These are phyloP conservation scores for Idaea biselata DNA, from an alignment of 2,888 invertebrate species.

Conservation along the genomic window DNA sequence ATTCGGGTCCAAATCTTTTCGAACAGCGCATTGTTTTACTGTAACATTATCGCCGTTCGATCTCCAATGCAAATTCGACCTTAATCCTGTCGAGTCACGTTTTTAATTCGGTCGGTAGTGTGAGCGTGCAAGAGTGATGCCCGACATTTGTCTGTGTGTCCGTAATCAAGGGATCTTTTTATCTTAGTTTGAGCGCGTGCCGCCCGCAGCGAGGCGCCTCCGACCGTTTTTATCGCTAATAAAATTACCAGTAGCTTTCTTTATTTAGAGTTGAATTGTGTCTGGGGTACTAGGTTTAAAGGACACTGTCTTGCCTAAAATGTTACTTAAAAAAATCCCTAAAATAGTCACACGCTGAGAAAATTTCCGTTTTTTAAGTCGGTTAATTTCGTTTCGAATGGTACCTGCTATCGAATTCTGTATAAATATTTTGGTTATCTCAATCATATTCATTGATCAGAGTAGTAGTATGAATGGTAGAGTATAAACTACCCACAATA, in stretches of 20 bases:
- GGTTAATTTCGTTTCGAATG: no score
- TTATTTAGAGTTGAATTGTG: background rate
- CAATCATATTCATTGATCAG: no score
- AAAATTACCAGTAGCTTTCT: slow-evolving; percentile 1
- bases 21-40: background rate
- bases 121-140: slow-evolving; percentile 44
- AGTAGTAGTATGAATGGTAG: background rate
- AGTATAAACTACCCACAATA: no score
- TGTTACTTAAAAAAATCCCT: background rate
- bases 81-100: slow-evolving; percentile 27
- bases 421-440: background rate
- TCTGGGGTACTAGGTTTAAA: background rate
- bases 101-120: slow-evolving; percentile 37
- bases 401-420: background rate
- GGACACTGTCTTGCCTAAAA: background rate
- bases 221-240: background rate
- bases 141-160: slow-evolving; percentile 50
- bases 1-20: background rate
- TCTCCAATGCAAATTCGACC: background rate
- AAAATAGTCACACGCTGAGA: no score
- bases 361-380: no score
- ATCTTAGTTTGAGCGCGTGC: slow-evolving; percentile 32
- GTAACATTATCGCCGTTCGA: background rate
- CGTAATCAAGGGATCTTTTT: slow-evolving; percentile 52
- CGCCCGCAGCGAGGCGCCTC: background rate